Conservation (phyloP, 1,140 invertebrate genomes). For the Brachystomella parvula region DNA sequence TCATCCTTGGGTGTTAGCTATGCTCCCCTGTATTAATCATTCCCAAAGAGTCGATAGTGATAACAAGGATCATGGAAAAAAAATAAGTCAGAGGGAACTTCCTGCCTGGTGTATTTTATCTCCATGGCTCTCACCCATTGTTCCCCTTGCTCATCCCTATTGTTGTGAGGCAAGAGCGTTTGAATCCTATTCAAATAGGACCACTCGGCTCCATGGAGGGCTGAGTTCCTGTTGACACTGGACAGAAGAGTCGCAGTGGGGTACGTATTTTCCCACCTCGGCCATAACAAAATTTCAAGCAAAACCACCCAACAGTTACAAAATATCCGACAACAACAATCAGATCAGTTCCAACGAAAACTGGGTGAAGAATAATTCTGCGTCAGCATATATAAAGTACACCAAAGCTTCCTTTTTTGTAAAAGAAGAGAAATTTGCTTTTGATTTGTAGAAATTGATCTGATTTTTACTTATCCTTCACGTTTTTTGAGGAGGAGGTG, state of each 20-base stretch:
- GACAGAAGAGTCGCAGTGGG: background rate
- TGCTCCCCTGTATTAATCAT: too few species aligned
- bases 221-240: background rate
- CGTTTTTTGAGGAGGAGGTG: too few species aligned
- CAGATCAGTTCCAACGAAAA: too few species aligned
- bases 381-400: too few species aligned
- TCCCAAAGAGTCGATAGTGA: background rate
- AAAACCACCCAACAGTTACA: background rate
- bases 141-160: background rate
- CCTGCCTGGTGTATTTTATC: background rate
- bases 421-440: too few species aligned
- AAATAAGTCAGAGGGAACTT: background rate
- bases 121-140: background rate
- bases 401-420: too few species aligned
- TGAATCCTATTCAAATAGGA: background rate
- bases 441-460: too few species aligned
- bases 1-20: too few species aligned
- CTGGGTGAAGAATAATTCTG: too few species aligned
- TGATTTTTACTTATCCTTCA: too few species aligned
- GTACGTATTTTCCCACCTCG: background rate
- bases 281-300: background rate
- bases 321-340: too few species aligned
- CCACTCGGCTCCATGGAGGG: background rate
- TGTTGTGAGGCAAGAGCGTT: background rate
- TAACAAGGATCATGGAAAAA: background rate